Evolutionary conservation across 2,797 vertebrate species (phyloP).

Genomic region (Rhincodon typus): DNA sequence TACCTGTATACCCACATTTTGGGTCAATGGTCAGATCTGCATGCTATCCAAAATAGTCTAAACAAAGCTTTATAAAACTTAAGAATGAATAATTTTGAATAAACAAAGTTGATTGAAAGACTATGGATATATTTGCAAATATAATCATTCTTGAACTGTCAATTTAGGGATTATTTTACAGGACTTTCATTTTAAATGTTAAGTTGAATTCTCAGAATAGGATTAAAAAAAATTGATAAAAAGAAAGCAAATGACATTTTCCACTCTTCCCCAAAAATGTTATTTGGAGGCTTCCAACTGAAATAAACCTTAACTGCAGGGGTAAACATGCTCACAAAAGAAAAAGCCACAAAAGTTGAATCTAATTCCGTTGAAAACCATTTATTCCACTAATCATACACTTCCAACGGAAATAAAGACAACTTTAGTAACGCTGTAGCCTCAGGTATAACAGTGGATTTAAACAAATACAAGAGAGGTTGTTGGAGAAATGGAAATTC

Average conservation of each 20-base stretch:
- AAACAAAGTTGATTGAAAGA: neutral
- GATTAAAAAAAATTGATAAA: neutral
- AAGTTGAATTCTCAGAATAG: neutral
- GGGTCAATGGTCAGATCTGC: neutral
- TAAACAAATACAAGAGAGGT: neutral
- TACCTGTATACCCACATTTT: neutral
- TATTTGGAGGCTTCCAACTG: neutral
- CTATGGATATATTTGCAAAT: neutral
- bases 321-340: neutral
- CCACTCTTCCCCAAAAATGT: neutral
- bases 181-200: neutral
- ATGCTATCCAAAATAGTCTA: neutral
- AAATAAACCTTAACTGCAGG: neutral
- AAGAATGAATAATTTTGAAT: neutral
- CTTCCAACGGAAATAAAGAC: neutral
- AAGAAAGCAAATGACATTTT: neutral
- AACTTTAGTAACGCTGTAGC: neutral
- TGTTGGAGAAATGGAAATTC: neutral
- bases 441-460: neutral
- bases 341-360: neutral
- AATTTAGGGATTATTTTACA: neutral
- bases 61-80: neutral
- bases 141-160: neutral
- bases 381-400: neutral
- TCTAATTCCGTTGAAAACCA: neutral